A percentile compares a stretch with the other conserved stretches of the same genome.
Conservation (phyloP, 1,140 invertebrate species). For the Steinernema khuongi region DNA sequence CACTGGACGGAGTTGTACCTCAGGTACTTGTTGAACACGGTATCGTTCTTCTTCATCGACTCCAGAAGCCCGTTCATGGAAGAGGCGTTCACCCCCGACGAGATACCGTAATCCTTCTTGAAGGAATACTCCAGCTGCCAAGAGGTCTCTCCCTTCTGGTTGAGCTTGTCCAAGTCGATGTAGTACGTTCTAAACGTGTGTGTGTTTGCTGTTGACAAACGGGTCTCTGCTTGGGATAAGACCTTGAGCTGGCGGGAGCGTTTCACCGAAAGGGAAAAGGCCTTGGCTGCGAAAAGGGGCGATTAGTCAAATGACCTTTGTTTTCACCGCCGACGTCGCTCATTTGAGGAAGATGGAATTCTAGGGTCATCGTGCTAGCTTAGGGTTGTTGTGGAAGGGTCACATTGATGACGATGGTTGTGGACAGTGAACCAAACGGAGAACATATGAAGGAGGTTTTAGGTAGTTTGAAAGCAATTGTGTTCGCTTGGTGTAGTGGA, state of each 20-base stretch:
- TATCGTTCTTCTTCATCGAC: conserved; percentile 35
- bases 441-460: too few species aligned
- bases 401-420: too few species aligned
- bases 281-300: background rate
- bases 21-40: conserved; percentile 37
- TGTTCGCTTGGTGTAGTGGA: too few species aligned
- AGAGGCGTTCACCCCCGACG: conserved; percentile 21
- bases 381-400: too few species aligned
- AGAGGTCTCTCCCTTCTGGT: conserved; percentile 26
- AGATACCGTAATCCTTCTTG: conserved; percentile 35
- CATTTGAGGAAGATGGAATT: too few species aligned
- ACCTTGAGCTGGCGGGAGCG: background rate
- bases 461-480: too few species aligned
- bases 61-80: conserved; percentile 27
- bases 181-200: conserved; percentile 44
- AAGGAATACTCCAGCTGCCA: conserved; percentile 48
- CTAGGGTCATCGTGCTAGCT: too few species aligned
- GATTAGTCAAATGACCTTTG: too few species aligned
- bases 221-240: background rate
- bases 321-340: too few species aligned
- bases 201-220: background rate
- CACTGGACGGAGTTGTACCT: conserved; percentile 39
- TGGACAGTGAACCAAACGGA: too few species aligned
- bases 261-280: background rate
- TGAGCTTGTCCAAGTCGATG: conserved; percentile 42